Conservation (phyloP, 1,140 invertebrate genomes). For the Leptopilina boulardi region DNA sequence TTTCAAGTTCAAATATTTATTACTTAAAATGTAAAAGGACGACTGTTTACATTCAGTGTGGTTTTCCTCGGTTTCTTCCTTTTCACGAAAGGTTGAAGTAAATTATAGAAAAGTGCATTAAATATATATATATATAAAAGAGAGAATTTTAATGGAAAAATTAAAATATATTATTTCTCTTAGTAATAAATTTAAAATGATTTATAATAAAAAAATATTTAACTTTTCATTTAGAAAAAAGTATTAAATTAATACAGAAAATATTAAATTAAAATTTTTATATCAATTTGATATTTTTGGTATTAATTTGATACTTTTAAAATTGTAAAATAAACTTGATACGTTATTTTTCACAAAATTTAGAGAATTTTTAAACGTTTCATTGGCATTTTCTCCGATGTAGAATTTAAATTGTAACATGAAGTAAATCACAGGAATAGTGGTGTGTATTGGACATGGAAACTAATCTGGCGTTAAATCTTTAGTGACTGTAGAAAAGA, state of each 20-base stretch:
- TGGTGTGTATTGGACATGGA: background rate
- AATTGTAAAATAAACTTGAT: too few species aligned
- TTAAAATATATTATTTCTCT: background rate
- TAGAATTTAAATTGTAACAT: background rate
- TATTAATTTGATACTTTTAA: too few species aligned
- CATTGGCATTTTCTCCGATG: background rate
- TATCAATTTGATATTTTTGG: too few species aligned
- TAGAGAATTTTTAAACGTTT: background rate
- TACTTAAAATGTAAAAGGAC: background rate
- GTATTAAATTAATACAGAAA: too few species aligned
- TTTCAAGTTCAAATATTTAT: conserved; percentile 10
- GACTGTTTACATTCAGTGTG: background rate
- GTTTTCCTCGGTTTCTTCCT: background rate
- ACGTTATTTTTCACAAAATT: too few species aligned
- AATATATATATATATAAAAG: too few species aligned
- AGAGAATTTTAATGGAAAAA: background rate
- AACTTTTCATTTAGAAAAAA: too few species aligned
- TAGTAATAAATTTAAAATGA: background rate
- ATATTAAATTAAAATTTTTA: too few species aligned
- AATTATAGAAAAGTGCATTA: background rate
- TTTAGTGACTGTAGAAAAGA: conserved; percentile 5
- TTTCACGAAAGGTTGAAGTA: background rate
- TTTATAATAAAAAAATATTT: too few species aligned
- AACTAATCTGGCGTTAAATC: conserved; percentile 15
- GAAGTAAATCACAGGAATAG: background rate